phyloP scores from a whole-genome alignment of 1,140 invertebrate genomes.

The Xylocopa sonorina region DNA sequence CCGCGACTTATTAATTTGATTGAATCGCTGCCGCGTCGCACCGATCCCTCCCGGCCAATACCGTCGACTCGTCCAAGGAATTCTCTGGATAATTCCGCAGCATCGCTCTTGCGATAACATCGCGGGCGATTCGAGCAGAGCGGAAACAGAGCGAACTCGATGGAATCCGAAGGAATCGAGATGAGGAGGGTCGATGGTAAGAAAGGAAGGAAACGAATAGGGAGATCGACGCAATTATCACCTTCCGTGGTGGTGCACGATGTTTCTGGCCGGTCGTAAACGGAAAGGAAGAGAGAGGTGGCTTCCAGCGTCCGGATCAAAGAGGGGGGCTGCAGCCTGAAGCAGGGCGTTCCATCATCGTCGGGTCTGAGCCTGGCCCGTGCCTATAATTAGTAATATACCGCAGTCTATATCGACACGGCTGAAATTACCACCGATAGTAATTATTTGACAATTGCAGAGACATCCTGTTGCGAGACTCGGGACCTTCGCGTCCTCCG shows the following conservation, averaged over 20 bases:
- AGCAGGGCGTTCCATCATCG: conserved; percentile 61
- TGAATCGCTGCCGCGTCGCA: conserved; percentile 62
- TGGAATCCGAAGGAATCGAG: neutral
- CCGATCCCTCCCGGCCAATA: conserved; percentile 37
- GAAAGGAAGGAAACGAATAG: neutral
- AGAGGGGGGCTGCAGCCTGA: conserved; percentile 39
- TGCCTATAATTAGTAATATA: conserved; percentile 74
- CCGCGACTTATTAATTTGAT: conserved; percentile 82
- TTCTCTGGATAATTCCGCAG: neutral
- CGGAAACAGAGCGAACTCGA: neutral
- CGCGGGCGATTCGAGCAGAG: no score
- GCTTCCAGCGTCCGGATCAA: conserved; percentile 54
- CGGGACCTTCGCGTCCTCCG: conserved; percentile 55
- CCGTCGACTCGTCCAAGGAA: conserved; percentile 15
- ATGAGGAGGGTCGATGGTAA: no score
- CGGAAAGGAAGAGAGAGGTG: conserved; percentile 39
- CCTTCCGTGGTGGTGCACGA: conserved; percentile 12
- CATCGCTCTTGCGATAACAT: neutral
- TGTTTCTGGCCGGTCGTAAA: conserved; percentile 8
- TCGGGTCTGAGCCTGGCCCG: conserved; percentile 46
- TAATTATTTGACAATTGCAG: conserved; percentile 78
- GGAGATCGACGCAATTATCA: conserved; percentile 49
- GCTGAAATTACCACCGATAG: conserved; percentile 73
- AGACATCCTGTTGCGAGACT: conserved; percentile 73
- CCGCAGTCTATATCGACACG: conserved; percentile 72